phyloP scores from a whole-genome alignment of 2,888 invertebrate species.

The Acholoe squamosa region DNA sequence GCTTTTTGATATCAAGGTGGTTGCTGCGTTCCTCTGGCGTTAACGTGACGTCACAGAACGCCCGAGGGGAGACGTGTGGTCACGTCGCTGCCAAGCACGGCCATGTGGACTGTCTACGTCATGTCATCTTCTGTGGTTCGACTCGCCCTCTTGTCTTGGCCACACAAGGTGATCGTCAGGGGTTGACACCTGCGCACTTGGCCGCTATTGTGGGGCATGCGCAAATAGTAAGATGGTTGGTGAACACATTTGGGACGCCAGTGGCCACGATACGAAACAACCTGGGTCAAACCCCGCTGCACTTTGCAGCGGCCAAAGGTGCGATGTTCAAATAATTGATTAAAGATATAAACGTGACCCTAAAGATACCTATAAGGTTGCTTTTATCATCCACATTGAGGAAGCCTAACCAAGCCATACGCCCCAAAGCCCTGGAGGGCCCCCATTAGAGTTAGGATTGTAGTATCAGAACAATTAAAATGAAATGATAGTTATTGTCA shows the following conservation, averaged over 20 bases:
- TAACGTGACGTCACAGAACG: constrained; percentile 68
- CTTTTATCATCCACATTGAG: too few relatives aligned
- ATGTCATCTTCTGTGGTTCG: constrained; percentile 63
- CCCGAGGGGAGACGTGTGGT: constrained; percentile 69
- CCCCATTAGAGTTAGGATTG: too few relatives aligned
- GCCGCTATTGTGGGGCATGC: constrained; percentile 69
- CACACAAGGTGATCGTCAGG: constrained; percentile 58
- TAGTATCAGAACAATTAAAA: too few relatives aligned
- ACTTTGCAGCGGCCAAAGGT: constrained; percentile 72
- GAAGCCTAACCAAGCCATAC: too few relatives aligned
- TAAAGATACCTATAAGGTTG: too few relatives aligned
- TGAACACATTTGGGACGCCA: constrained; percentile 69
- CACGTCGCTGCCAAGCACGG: constrained; percentile 70
- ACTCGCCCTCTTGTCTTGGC: constrained; percentile 28
- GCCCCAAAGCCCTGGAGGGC: too few relatives aligned
- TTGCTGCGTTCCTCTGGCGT: constrained; percentile 67
- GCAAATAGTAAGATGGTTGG: constrained; percentile 69
- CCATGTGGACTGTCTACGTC: constrained; percentile 69
- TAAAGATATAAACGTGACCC: too few relatives aligned
- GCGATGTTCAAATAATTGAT: not conserved
- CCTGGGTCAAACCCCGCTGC: constrained; percentile 69
- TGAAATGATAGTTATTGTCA: too few relatives aligned
- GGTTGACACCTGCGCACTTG: constrained; percentile 71
- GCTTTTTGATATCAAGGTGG: constrained; percentile 66
- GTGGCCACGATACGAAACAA: constrained; percentile 68